Percentiles rank a stretch among this genome's conserved stretches.
These are phyloP conservation scores for Corydoras sp. DNA, from an alignment of 2,113 vertebrate genomes.

Conservation along the genomic window DNA sequence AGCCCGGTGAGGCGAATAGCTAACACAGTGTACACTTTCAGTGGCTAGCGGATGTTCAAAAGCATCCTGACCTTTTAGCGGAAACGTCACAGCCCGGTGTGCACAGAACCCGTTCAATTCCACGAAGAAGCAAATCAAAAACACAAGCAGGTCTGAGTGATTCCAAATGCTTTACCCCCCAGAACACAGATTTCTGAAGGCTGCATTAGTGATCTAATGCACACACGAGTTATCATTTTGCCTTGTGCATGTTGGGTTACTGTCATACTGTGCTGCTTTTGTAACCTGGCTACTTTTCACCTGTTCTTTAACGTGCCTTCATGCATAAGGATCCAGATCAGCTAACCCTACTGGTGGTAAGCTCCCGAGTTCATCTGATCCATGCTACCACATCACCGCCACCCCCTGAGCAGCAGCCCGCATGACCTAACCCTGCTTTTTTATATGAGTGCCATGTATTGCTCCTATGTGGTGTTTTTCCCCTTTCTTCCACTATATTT, in stretches of 20 bases:
- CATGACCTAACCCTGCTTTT: slow-evolving; percentile 33
- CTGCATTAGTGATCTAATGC: slow-evolving; percentile 7
- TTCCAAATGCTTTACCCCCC: neutral
- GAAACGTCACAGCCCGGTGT: no score
- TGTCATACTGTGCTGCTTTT: slow-evolving; percentile 67
- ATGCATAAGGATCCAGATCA: slow-evolving; percentile 98
- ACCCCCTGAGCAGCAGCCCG: slow-evolving; percentile 34
- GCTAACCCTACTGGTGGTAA: slow-evolving; percentile 99
- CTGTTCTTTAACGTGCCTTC: slow-evolving; percentile 84
- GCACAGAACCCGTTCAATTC: no score
- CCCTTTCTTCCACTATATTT: neutral
- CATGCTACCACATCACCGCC: slow-evolving; percentile 17
- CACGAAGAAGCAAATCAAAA: no score
- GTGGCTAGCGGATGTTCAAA: no score
- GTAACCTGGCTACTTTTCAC: slow-evolving; percentile 75
- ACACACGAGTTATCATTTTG: slow-evolving; percentile 22
- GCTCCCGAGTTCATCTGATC: slow-evolving; percentile 64
- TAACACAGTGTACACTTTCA: no score
- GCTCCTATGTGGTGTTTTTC: neutral
- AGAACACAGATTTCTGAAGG: neutral
- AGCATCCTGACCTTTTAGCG: no score
- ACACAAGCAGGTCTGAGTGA: no score
- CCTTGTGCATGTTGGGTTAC: slow-evolving; percentile 58
- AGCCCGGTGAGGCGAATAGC: no score
- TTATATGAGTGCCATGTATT: slow-evolving; percentile 9